Evolutionary conservation across 2,113 vertebrate species (phyloP).

Genomic region (Abramis brama): DNA sequence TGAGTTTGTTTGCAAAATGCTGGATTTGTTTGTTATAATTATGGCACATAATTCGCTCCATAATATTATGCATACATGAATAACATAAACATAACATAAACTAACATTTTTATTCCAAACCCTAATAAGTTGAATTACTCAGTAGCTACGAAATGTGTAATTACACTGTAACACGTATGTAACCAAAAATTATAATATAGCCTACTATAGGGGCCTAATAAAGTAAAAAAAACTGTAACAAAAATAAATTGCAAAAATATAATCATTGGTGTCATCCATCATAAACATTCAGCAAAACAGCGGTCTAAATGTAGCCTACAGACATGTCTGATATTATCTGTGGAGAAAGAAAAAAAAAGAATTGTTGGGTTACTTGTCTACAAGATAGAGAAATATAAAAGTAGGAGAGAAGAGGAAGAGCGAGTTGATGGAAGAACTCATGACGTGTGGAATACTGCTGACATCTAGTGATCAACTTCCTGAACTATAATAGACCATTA

Average conservation of each 20-base stretch:
- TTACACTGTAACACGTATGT: too few species aligned
- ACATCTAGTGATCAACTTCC: conserved; percentile 32
- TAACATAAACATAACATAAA: too few species aligned
- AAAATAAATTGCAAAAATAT: not conserved
- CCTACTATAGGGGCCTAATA: too few species aligned
- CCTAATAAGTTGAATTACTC: too few species aligned
- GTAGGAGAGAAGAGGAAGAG: not conserved
- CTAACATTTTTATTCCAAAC: too few species aligned
- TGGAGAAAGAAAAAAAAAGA: not conserved
- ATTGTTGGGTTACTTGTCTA: not conserved
- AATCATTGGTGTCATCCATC: not conserved
- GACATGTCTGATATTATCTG: not conserved
- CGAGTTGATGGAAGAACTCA: not conserved
- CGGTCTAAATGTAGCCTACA: not conserved
- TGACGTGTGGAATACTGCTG: conserved; percentile 20
- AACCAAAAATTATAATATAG: not conserved
- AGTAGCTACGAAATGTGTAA: too few species aligned
- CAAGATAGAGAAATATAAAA: not conserved
- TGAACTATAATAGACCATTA: not conserved
- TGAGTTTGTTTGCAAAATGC: too few species aligned
- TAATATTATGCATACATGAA: too few species aligned
- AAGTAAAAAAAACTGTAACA: not conserved
- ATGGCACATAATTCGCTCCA: too few species aligned
- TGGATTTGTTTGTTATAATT: too few species aligned
- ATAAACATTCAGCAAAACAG: not conserved